Evolutionary conservation across 2,797 vertebrate species (phyloP).

Genomic region (Syngnathus acus): DNA sequence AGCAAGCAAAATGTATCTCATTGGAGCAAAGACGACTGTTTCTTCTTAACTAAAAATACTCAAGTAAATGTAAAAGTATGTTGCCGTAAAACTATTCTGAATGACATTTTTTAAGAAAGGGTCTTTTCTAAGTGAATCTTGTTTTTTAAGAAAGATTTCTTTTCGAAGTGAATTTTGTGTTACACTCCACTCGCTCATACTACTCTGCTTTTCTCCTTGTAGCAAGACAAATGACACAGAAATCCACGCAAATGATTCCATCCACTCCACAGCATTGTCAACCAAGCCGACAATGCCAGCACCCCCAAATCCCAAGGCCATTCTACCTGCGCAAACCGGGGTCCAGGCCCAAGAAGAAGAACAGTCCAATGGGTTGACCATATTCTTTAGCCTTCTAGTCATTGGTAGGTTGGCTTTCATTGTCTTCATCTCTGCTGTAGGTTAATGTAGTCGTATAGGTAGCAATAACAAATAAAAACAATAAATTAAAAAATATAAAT

Average conservation of each 20-base stretch:
- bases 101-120: too few relatives aligned
- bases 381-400: conserved; percentile 96
- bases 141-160: neutral
- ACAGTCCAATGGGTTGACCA: conserved; percentile 94
- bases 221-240: conserved; percentile 78
- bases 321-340: conserved; percentile 90
- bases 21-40: neutral
- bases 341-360: conserved; percentile 96
- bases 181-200: neutral
- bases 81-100: neutral
- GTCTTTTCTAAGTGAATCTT: too few relatives aligned
- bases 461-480: too few relatives aligned
- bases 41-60: neutral
- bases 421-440: neutral
- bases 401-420: conserved; percentile 73
- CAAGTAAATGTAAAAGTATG: neutral
- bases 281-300: conserved; percentile 66
- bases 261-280: conserved; percentile 62
- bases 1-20: neutral
- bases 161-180: too few relatives aligned
- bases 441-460: too few relatives aligned
- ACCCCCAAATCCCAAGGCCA: conserved; percentile 83
- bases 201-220: conserved; percentile 11
- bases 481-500: too few relatives aligned
- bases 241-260: conserved; percentile 72